phyloP scores from a whole-genome alignment of 1,140 invertebrate genomes.

The Choristoneura fumiferana region DNA sequence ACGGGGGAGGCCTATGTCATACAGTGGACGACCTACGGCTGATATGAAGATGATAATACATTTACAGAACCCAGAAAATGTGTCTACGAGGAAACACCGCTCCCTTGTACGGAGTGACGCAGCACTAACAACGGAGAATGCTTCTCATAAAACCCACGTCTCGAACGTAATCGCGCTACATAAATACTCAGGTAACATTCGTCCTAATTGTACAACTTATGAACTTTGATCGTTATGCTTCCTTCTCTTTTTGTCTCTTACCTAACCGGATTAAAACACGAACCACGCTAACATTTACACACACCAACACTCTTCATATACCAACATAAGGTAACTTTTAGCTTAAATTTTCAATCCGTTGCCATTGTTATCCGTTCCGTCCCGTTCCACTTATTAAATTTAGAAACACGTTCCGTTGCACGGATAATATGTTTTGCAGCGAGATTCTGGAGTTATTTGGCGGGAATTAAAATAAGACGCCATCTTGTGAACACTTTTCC shows the following conservation, averaged over 20 bases:
- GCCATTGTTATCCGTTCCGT: neutral
- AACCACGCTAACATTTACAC: too few species aligned
- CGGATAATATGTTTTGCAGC: conserved; percentile 44
- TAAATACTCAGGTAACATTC: neutral
- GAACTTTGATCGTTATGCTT: conserved; percentile 12
- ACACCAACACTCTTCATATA: too few species aligned
- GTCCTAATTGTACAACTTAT: conserved; percentile 5
- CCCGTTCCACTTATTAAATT: conserved; percentile 33
- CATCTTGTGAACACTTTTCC: conserved; percentile 24
- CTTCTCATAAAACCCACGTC: neutral
- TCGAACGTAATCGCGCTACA: conserved; percentile 1
- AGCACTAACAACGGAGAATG: too few species aligned
- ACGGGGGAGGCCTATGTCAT: too few species aligned
- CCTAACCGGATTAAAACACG: neutral
- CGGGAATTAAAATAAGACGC: conserved; percentile 44
- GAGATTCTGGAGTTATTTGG: conserved; percentile 44
- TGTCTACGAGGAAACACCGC: too few species aligned
- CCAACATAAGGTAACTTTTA: too few species aligned
- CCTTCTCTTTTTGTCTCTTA: conserved; percentile 10
- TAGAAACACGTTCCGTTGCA: conserved; percentile 31
- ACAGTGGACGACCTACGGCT: too few species aligned
- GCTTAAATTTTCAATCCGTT: too few species aligned
- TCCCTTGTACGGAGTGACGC: too few species aligned
- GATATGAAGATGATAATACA: too few species aligned
- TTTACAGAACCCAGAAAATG: too few species aligned